phyloP scores from a whole-genome alignment of 2,113 vertebrate species.

The Struthio camelus region DNA sequence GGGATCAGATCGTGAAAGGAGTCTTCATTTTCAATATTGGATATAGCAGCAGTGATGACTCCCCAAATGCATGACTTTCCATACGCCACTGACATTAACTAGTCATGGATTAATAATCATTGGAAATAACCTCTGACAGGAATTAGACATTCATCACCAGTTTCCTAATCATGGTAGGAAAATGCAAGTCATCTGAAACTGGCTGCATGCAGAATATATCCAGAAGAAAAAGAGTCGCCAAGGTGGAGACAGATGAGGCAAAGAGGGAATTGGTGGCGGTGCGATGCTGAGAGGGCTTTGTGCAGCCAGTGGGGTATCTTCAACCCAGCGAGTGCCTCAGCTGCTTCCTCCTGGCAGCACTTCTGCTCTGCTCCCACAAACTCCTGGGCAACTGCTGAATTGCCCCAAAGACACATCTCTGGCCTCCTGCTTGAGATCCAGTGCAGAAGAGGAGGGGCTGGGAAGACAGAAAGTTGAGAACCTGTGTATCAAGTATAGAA shows the following conservation, averaged over 20 bases:
- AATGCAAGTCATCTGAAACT: background rate
- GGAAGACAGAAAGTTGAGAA: background rate
- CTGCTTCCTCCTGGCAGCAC: background rate
- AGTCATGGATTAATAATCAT: background rate
- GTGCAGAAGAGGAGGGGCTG: no score
- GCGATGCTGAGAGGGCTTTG: background rate
- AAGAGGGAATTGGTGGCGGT: background rate
- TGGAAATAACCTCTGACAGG: background rate
- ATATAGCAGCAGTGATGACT: fast-evolving
- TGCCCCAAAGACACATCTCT: background rate
- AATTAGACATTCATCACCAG: background rate
- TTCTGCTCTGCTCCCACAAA: background rate
- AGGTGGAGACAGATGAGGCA: background rate
- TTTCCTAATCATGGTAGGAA: background rate
- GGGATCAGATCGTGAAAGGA: no score
- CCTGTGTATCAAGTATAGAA: background rate
- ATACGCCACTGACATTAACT: background rate
- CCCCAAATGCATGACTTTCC: background rate
- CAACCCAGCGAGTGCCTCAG: background rate
- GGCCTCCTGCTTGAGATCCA: background rate
- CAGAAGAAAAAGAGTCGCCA: background rate
- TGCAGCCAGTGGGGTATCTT: no score
- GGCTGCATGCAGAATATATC: background rate
- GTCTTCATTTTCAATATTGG: background rate
- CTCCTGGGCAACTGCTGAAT: background rate